Evolutionary conservation across 2,797 vertebrate genomes (phyloP), one percentile per base, ranked within the genome.

Genomic region (Hyperoplus immaculatus): DNA sequence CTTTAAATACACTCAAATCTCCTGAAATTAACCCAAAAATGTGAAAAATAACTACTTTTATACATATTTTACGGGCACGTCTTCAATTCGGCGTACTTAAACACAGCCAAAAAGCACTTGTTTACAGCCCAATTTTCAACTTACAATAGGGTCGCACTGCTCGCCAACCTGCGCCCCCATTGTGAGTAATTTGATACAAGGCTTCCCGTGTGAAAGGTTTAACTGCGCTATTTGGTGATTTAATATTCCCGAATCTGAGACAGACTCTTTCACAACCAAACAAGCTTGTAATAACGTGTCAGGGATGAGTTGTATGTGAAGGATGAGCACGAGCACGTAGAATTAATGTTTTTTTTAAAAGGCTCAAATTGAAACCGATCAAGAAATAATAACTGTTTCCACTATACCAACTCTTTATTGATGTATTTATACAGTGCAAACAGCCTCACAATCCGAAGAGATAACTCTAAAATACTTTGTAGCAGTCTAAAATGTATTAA

Each of bases 101-200:
- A 5, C 18, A 10, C 5, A 29, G 47, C 11, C 5, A 14, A 51
- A 3, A 0, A 6, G 0, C 1, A 0, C 3, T 47, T 11, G 2
- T 36, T 39, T 54, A 41, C 18, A 18, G 2, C 15, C 5, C 14
- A 45, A 29, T 29, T 15, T 3, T 38, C 0, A 21, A 8, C 11
- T 51, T 42, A 11, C 11, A 15, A 1, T 14, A 2, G 15, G 16
- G 1, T 12, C 7, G 4, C 42, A 7, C 5, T 2, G 49, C 18
- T 38, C 2, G 6, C 9, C 2, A n/a, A 12, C 29, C 7, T 13
- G 3, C 51, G 54, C 8, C 36, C 18, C 47, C n/a, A 8, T 0
- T 36, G 16, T 14, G 15, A 16, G 16, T 29, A 11, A 8, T 16
- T 36, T 4, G 5, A 11, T 3, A 16, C n/a, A 21, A 29, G 5